A percentile compares a stretch with the other conserved stretches of the same genome.
These are phyloP conservation scores for Ceyx cyanopectus DNA, from an alignment of 2,113 vertebrate genomes.

Conservation along the genomic window DNA sequence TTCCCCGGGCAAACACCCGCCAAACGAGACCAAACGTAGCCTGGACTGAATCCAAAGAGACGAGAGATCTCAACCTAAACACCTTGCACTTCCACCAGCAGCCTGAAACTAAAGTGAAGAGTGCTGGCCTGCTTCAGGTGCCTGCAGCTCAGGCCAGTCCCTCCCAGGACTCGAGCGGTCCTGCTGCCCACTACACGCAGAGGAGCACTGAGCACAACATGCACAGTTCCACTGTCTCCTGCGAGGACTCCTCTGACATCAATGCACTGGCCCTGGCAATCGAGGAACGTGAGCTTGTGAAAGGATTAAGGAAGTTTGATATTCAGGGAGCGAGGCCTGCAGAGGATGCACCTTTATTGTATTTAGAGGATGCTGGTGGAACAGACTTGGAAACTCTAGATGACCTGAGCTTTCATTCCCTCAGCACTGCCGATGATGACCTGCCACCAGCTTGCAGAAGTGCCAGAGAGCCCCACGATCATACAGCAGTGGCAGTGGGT, in stretches of 20 bases:
- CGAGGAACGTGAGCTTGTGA: constrained; percentile 85
- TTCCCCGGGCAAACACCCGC: constrained; percentile 81
- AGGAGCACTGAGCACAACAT: background rate
- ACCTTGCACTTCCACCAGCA: constrained; percentile 49
- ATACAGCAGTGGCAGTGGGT: constrained; percentile 63
- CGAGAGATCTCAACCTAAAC: constrained; percentile 70
- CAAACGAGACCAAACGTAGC: constrained; percentile 70
- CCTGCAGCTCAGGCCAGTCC: constrained; percentile 8
- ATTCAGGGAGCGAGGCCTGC: constrained; percentile 76
- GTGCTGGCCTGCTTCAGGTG: background rate
- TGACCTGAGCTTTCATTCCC: constrained; percentile 50
- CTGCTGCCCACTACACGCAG: background rate
- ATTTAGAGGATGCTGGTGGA: constrained; percentile 67
- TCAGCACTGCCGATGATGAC: constrained; percentile 27
- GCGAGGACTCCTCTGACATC: constrained; percentile 46
- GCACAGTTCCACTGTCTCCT: constrained; percentile 33
- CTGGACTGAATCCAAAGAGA: constrained; percentile 80
- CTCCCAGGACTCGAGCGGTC: background rate
- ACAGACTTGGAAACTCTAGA: constrained; percentile 70
- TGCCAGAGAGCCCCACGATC: constrained; percentile 49
- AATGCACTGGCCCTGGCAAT: constrained; percentile 82
- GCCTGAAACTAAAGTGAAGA: background rate
- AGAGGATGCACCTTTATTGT: constrained; percentile 67
- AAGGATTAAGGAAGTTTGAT: constrained; percentile 82
- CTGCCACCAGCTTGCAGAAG: constrained; percentile 10